A percentile compares a stretch with the other conserved stretches of the same genome.
Evolutionary conservation across 2,888 invertebrate genomes (phyloP).

Genomic region (Embidobia sp.): DNA sequence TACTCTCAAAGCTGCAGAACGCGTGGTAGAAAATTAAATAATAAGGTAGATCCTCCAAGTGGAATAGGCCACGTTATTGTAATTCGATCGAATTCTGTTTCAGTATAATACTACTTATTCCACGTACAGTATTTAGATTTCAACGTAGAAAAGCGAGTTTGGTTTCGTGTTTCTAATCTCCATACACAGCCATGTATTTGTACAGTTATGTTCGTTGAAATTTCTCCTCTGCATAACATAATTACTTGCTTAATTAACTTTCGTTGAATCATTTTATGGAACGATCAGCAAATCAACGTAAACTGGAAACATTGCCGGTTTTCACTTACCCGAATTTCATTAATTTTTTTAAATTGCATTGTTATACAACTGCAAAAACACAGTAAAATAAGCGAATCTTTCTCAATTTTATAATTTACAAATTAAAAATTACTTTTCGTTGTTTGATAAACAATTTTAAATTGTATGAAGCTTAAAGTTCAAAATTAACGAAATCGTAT

Average conservation of each 20-base stretch:
- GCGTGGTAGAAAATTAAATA: slow-evolving; percentile 17
- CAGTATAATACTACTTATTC: slow-evolving; percentile 13
- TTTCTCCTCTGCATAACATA: slow-evolving; percentile 1
- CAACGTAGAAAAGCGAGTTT: slow-evolving; percentile 17
- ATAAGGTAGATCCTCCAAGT: slow-evolving; percentile 6
- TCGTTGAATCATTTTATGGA: slow-evolving; percentile 1
- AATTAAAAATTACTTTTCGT: no score
- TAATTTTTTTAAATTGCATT: no score
- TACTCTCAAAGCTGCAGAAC: no score
- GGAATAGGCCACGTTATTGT: slow-evolving; percentile 15
- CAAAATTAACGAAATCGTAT: no score
- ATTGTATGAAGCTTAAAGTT: no score
- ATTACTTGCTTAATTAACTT: slow-evolving; percentile 16
- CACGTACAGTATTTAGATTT: slow-evolving; percentile 9
- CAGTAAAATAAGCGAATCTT: no score
- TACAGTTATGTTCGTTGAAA: slow-evolving; percentile 9
- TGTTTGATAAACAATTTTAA: no score
- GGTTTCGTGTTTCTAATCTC: slow-evolving; percentile 35
- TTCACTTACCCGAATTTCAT: no score
- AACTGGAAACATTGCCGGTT: no score
- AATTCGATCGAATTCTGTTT: slow-evolving; percentile 27
- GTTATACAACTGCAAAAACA: no score
- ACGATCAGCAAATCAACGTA: no score
- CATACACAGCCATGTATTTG: not conserved
- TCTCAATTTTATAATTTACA: no score